phyloP scores from a whole-genome alignment of 2,797 vertebrate species.

The Sebastes iracundus region DNA sequence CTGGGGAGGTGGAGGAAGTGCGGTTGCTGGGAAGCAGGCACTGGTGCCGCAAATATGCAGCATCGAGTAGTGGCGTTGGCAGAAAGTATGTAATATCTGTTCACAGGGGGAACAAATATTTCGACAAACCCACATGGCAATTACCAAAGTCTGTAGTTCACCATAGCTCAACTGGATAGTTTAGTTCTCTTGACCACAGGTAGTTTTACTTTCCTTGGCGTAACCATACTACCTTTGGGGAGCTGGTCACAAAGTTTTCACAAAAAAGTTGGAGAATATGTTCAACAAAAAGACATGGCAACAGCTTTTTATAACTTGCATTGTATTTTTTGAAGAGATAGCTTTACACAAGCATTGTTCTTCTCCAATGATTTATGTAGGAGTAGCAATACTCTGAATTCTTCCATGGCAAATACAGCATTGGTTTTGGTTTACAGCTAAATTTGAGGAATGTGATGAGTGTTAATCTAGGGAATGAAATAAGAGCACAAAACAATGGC shows the following conservation, averaged over 20 bases:
- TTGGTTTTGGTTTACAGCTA: neutral
- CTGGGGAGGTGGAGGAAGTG: neutral
- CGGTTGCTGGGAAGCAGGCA: neutral
- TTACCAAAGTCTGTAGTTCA: neutral
- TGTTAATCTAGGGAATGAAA: neutral
- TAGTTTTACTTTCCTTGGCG: neutral
- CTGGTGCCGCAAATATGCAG: constrained; percentile 7
- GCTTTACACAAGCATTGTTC: neutral
- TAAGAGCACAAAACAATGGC: neutral
- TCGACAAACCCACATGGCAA: neutral
- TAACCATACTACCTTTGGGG: neutral
- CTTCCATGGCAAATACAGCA: neutral
- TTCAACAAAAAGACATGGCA: neutral
- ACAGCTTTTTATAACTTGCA: neutral
- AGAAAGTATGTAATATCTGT: neutral
- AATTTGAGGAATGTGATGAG: neutral
- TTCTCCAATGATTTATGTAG: neutral
- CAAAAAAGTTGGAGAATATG: too few species aligned
- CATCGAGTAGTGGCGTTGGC: neutral
- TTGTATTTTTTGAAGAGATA: neutral
- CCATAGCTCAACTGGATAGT: neutral
- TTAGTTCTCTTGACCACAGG: neutral
- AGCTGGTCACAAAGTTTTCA: neutral
- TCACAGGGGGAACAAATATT: neutral
- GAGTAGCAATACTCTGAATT: neutral